phyloP scores from a whole-genome alignment of 2,113 vertebrate species.

The Pterocles orientalis region DNA sequence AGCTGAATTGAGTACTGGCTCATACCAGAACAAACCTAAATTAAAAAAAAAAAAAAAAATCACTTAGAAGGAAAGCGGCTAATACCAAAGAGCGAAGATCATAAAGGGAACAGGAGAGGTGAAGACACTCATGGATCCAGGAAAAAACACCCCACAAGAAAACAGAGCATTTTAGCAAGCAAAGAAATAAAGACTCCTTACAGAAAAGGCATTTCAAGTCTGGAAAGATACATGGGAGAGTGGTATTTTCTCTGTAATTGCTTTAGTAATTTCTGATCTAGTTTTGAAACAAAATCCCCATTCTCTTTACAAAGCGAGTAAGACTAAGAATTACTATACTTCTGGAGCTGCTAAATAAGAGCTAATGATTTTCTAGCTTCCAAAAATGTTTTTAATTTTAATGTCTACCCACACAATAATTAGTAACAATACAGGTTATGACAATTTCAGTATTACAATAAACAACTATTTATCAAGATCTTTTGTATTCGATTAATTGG shows the following conservation, averaged over 20 bases:
- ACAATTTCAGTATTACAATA: background rate
- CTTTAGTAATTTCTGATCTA: background rate
- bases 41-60: background rate
- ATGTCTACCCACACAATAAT: background rate
- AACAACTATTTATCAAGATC: background rate
- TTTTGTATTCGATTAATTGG: background rate
- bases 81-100: background rate
- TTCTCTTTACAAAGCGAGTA: background rate
- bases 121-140: background rate
- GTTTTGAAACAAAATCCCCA: background rate
- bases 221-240: background rate
- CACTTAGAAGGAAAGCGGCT: background rate
- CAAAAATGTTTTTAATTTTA: background rate
- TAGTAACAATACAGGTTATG: background rate
- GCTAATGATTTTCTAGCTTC: background rate
- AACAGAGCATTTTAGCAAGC: background rate
- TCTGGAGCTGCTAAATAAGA: background rate
- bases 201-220: background rate
- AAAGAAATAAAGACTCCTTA: background rate
- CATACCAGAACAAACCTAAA: background rate
- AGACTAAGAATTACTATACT: background rate
- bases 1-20: background rate
- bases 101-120: background rate
- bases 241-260: background rate
- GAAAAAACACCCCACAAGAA: background rate